Base-by-base conservation (phyloP, 2,113 vertebrate genomes). In the Sitta europaea region DNA sequence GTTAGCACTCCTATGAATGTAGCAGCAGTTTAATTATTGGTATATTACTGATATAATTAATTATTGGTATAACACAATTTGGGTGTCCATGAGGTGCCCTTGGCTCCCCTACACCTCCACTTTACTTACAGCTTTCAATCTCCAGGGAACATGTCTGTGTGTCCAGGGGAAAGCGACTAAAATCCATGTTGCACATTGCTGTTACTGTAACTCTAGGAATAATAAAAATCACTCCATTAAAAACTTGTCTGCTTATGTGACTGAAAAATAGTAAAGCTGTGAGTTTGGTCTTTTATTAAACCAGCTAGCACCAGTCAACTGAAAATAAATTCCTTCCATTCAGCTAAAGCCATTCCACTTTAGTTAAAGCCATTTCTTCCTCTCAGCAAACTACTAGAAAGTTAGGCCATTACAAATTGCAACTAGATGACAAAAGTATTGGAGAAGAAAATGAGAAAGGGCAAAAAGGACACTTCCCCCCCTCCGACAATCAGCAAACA, bases 151-250 rank as follows among this genome's bases (percentile, higher is more conserved):
- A 99, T 0, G 99, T 99, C 91, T 99, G 99, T 1, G 99, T 99
- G 97, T 99, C 99, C 97, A 99, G 97, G 5, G 99, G 99, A 94
- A 99, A 99, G 29, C 99, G 98, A 89, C 99, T 99, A 62, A 99
- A 99, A 97, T 99, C 99, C 99, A 99, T 99, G 96, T 99, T 99
- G 97, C 99, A 99, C 99, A 99, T 99, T 16, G 99, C 99, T 0
- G 99, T 99, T 86, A 99, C 99, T 9, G 99, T 99, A 55, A 99
- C 99, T 97, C 99, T 99, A 95, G 85, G 92, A 96, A 92, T 50
- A 92, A 88, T 57, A 88, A 97, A 86, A 67, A 68, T 0, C 29
- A 61, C 13, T 35, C 36, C 2, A 54, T 92, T 68, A 86, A 61
- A 81, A 63, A 7, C 7, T 45, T 61, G 4, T 33, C 40, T 23